Evolutionary conservation across 2,888 invertebrate species (phyloP).

Genomic region (Syrphus vitripennis): DNA sequence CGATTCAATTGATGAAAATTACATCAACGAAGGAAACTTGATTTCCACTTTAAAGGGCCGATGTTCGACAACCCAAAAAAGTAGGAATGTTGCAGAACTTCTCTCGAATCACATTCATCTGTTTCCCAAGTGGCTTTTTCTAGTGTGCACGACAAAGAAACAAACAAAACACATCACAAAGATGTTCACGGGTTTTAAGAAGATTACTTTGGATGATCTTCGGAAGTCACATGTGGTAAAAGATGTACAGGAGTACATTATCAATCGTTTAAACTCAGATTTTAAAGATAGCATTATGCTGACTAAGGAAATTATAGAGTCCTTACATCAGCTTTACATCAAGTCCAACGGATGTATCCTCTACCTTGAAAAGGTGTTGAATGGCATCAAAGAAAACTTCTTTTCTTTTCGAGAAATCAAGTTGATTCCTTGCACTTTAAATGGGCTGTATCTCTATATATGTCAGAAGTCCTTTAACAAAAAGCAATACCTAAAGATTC

Average conservation of each 20-base stretch:
- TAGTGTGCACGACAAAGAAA: constrained; percentile 93
- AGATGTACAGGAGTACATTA: constrained; percentile 97
- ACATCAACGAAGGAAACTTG: constrained; percentile 82
- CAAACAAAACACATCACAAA: constrained; percentile 91
- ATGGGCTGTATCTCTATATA: constrained; percentile 96
- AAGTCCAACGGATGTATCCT: constrained; percentile 97
- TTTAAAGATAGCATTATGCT: constrained; percentile 92
- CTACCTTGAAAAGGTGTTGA: constrained; percentile 93
- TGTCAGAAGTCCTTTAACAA: constrained; percentile 96
- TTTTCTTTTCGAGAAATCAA: constrained; percentile 94
- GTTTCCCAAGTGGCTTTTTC: constrained; percentile 95
- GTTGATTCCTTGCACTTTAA: constrained; percentile 96
- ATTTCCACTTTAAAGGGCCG: constrained; percentile 83
- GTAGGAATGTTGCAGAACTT: constrained; percentile 90
- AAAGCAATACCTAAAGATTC: constrained; percentile 92
- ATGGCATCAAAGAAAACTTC: constrained; percentile 96
- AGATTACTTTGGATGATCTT: constrained; percentile 95
- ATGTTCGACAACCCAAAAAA: constrained; percentile 79
- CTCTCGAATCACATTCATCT: constrained; percentile 94
- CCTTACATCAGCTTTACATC: constrained; percentile 96
- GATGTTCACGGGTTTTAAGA: constrained; percentile 94
- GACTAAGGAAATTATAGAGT: constrained; percentile 95
- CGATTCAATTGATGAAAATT: constrained; percentile 95
- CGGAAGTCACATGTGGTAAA: constrained; percentile 94
- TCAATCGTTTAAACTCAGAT: constrained; percentile 94